phyloP scores from a whole-genome alignment of 1,140 invertebrate genomes.

The Calephelis virginiensis region DNA sequence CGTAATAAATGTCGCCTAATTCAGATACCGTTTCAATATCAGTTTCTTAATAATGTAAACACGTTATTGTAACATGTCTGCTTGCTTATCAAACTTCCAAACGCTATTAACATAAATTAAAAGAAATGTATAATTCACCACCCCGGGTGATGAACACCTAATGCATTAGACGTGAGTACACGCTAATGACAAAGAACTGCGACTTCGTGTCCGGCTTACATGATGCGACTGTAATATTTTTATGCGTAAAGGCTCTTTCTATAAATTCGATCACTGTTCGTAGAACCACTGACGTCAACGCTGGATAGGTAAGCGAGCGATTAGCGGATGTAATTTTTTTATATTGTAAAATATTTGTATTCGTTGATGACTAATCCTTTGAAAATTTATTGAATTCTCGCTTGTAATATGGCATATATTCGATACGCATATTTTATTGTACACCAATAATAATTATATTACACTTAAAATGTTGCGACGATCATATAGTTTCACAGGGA shows the following conservation, averaged over 20 bases:
- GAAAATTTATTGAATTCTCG: too few species aligned
- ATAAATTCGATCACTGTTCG: constrained; percentile 12
- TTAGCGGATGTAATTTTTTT: neutral
- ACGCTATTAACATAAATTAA: constrained; percentile 18
- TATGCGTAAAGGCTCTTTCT: neutral
- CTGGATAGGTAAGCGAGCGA: neutral
- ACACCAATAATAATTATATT: too few species aligned
- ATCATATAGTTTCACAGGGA: too few species aligned
- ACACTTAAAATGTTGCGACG: too few species aligned
- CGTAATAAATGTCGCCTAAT: neutral
- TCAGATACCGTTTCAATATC: constrained; percentile 3
- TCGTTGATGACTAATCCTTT: neutral
- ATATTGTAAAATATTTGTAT: neutral
- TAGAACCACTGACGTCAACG: neutral
- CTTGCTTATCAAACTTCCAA: neutral
- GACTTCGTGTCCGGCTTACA: constrained; percentile 45
- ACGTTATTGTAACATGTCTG: constrained; percentile 5
- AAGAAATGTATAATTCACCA: constrained; percentile 28
- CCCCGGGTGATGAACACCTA: constrained; percentile 54
- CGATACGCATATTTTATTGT: too few species aligned
- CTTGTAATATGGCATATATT: too few species aligned
- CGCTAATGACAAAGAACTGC: constrained; percentile 62
- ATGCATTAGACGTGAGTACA: constrained; percentile 62
- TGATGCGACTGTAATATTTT: constrained; percentile 32
- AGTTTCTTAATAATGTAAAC: constrained; percentile 6